phyloP scores from a whole-genome alignment of 2,888 invertebrate genomes.

The Atrina japonica region DNA sequence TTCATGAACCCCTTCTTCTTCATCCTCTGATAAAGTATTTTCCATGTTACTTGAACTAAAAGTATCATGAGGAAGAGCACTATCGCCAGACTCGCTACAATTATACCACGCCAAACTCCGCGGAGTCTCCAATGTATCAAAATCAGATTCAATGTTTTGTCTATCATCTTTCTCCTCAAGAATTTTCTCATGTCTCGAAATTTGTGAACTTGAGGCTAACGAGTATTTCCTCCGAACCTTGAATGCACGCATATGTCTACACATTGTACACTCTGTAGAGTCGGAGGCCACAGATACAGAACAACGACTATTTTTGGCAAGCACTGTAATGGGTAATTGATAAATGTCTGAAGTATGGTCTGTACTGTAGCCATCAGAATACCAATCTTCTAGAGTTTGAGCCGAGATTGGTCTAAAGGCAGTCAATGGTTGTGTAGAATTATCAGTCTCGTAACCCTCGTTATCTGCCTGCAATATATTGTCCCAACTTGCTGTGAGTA shows the following conservation, averaged over 20 bases:
- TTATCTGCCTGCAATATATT: constrained; percentile 48
- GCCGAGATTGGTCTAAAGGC: constrained; percentile 47
- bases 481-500: constrained; percentile 67
- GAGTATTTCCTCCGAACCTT: constrained; percentile 22
- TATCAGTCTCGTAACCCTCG: constrained; percentile 37
- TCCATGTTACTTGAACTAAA: constrained; percentile 55
- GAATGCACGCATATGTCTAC: constrained; percentile 51
- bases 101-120: constrained; percentile 49
- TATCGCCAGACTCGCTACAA: constrained; percentile 70
- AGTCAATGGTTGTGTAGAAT: constrained; percentile 30
- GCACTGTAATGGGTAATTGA: constrained; percentile 59
- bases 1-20: constrained; percentile 65
- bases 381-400: constrained; percentile 59
- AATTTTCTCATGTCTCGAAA: constrained; percentile 44
- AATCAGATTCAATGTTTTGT: constrained; percentile 9
- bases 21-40: constrained; percentile 52
- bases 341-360: constrained; percentile 61
- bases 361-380: constrained; percentile 64
- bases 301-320: constrained; percentile 49
- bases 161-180: constrained; percentile 38
- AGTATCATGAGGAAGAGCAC: constrained; percentile 67
- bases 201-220: constrained; percentile 14
- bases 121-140: constrained; percentile 32
- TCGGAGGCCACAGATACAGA: constrained; percentile 54
- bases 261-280: constrained; percentile 60